Evolutionary conservation across 2,797 vertebrate species (phyloP).

Genomic region (Oreochromis grahami): DNA sequence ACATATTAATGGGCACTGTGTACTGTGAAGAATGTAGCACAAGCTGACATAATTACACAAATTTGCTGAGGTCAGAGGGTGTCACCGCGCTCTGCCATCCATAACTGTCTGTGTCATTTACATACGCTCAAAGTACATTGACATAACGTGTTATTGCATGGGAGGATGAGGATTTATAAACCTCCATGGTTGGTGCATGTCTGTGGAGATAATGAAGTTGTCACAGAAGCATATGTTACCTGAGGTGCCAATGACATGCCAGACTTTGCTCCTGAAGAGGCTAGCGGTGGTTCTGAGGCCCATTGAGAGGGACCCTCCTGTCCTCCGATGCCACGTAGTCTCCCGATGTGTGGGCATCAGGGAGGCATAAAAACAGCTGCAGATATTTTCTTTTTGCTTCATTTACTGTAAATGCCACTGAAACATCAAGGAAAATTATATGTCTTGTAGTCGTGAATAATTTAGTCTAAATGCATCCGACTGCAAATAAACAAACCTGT

Average conservation of each 20-base stretch:
- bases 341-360: constrained; percentile 20
- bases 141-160: not conserved
- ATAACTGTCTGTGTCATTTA: constrained; percentile 5
- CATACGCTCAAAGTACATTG: not conserved
- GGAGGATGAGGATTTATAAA: not conserved
- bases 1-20: constrained; percentile 70
- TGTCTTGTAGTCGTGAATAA: constrained; percentile 1
- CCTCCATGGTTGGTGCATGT: not conserved
- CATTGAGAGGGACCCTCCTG: not conserved
- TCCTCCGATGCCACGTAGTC: constrained; percentile 1
- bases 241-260: not conserved
- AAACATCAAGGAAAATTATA: constrained; percentile 25
- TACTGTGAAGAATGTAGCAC: constrained; percentile 74
- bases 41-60: constrained; percentile 69
- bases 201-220: constrained; percentile 37
- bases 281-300: not conserved
- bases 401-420: not conserved
- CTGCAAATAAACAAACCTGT: constrained; percentile 38
- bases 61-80: constrained; percentile 61
- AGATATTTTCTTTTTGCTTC: constrained; percentile 33
- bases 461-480: constrained; percentile 8
- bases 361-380: constrained; percentile 23
- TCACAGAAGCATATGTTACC: not conserved
- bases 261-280: not conserved
- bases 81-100: not conserved